Conservation (phyloP, 2,113 vertebrate species). For the Percina caprodes region DNA sequence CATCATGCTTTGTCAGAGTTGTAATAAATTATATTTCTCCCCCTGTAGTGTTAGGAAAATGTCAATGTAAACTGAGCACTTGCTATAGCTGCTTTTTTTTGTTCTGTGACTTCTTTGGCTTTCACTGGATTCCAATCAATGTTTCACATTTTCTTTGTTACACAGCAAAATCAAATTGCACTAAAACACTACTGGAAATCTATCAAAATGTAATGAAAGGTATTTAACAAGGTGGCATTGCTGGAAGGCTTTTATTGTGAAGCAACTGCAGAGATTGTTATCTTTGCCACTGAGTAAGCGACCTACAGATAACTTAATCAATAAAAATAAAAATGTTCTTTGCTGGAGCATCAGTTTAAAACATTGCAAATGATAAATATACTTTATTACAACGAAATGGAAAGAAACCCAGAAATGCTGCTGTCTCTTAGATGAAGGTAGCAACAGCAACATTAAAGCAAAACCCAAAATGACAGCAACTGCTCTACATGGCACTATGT, state of each 20-base stretch:
- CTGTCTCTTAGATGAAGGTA: not conserved
- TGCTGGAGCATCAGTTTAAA: not conserved
- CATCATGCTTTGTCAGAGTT: not conserved
- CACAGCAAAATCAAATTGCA: not conserved
- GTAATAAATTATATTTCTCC: constrained; percentile 4
- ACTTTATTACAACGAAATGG: not conserved
- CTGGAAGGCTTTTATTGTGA: constrained; percentile 21
- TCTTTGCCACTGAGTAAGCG: constrained; percentile 24
- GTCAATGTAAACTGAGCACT: constrained; percentile 2
- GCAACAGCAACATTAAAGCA: not conserved
- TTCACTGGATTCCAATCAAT: not conserved
- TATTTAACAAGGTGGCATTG: constrained; percentile 30
- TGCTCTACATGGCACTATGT: not conserved
- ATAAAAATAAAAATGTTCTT: not conserved
- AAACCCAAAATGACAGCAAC: not conserved
- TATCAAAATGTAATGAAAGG: constrained; percentile 10
- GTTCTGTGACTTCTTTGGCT: not conserved
- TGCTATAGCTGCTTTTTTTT: not conserved
- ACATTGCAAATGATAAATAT: not conserved
- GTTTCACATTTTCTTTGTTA: constrained; percentile 10
- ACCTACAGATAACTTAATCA: not conserved
- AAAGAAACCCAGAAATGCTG: not conserved
- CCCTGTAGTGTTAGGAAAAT: not conserved
- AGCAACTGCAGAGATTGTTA: constrained; percentile 8
- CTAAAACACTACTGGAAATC: constrained; percentile 11